These are phyloP conservation scores for Crotalus tigris DNA, from an alignment of 2,113 vertebrate species.

Conservation along the genomic window DNA sequence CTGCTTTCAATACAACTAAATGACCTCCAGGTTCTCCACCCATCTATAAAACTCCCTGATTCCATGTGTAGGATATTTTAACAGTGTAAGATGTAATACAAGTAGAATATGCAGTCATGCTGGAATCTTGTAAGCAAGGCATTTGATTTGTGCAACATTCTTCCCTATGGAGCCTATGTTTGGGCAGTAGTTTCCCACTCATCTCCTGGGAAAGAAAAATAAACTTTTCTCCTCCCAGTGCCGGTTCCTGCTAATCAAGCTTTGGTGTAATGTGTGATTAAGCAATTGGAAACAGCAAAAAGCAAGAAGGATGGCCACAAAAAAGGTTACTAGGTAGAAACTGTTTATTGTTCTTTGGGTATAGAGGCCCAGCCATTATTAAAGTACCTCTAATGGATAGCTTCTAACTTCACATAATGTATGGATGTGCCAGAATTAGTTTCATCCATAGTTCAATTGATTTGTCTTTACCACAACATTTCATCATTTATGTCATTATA, in stretches of 20 bases:
- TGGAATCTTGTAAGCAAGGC: neutral
- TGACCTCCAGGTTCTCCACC: neutral
- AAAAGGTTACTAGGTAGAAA: neutral
- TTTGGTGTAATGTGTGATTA: neutral
- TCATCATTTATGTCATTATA: neutral
- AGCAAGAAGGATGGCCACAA: neutral
- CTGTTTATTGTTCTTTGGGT: neutral
- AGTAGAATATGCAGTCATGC: neutral
- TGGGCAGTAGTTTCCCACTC: neutral
- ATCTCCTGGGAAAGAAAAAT: neutral
- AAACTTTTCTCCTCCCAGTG: neutral
- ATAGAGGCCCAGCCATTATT: neutral
- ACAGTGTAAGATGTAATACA: neutral
- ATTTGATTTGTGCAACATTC: neutral
- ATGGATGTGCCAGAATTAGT: neutral
- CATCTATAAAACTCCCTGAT: neutral
- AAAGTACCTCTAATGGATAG: too few species aligned
- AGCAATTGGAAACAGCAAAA: neutral
- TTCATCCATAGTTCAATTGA: neutral
- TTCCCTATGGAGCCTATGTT: neutral
- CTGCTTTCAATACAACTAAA: neutral
- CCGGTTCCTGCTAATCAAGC: neutral
- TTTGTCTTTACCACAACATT: neutral
- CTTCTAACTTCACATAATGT: too few species aligned
- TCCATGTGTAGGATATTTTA: neutral